A percentile compares a stretch with the other conserved stretches of the same genome.
Conservation (phyloP, 1,140 invertebrate species). For the Neotoxoptera formosana region DNA sequence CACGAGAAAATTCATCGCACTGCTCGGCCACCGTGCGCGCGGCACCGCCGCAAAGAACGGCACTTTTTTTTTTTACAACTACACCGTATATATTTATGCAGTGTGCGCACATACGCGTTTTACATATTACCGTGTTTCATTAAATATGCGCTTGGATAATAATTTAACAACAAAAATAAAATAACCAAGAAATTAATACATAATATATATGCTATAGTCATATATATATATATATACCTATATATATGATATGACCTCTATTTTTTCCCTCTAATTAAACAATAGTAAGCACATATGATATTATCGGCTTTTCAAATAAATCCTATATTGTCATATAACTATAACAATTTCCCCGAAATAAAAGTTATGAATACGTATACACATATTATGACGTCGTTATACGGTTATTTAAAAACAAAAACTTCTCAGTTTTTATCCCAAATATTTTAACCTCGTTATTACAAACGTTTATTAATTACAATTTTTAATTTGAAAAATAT, state of each 20-base stretch:
- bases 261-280: background rate
- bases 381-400: background rate
- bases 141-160: conserved; percentile 34
- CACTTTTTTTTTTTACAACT: background rate
- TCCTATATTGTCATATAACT: background rate
- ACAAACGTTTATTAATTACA: background rate
- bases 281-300: background rate
- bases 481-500: too few relatives aligned
- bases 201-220: background rate
- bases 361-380: background rate
- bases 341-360: background rate
- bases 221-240: background rate
- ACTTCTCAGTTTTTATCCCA: background rate
- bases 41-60: background rate
- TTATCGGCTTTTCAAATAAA: background rate
- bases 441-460: background rate
- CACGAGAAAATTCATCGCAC: background rate
- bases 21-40: conserved; percentile 6
- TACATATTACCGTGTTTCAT: conserved; percentile 6
- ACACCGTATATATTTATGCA: background rate
- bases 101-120: background rate
- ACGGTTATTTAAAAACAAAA: background rate
- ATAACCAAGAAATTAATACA: background rate
- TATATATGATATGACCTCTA: background rate
- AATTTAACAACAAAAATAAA: conserved; percentile 6